Conservation (phyloP, 1,140 invertebrate species). For the Neodiprion fabricii region DNA sequence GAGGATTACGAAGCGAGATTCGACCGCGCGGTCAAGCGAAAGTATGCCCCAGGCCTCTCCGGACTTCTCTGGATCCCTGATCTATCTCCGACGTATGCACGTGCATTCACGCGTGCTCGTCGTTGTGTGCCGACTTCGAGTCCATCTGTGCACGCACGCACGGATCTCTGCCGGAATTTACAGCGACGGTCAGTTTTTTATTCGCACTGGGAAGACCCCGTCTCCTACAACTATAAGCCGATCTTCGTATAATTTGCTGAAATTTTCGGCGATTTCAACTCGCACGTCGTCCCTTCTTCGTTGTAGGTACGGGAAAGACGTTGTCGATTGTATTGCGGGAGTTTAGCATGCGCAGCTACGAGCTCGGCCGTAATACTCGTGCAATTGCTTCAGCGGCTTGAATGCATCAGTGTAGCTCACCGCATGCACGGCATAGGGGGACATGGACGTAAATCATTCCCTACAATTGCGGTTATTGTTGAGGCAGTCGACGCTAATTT, state of each 20-base stretch:
- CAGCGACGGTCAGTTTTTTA: background rate
- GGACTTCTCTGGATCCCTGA: background rate
- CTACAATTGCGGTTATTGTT: background rate
- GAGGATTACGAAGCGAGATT: background rate
- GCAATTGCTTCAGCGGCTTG: too few relatives aligned
- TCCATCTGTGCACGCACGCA: background rate
- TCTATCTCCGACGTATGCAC: background rate
- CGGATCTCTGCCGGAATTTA: background rate
- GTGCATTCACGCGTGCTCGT: too few relatives aligned
- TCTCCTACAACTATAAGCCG: too few relatives aligned
- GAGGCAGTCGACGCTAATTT: background rate
- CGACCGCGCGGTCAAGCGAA: slow-evolving; percentile 6
- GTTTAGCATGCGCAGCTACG: background rate
- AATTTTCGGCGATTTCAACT: too few relatives aligned
- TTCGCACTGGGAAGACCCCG: too few relatives aligned
- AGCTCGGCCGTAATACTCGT: background rate
- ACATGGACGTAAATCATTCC: background rate
- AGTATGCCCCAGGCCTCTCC: background rate
- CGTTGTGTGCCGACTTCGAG: too few relatives aligned
- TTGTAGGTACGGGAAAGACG: background rate
- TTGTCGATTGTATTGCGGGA: background rate
- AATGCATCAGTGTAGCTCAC: background rate
- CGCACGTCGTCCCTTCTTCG: background rate
- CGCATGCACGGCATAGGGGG: background rate
- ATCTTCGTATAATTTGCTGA: too few relatives aligned